Evolutionary conservation across 2,888 invertebrate species (phyloP), one percentile per base, ranked within the genome.

Genomic region (Synergus umbraculus): DNA sequence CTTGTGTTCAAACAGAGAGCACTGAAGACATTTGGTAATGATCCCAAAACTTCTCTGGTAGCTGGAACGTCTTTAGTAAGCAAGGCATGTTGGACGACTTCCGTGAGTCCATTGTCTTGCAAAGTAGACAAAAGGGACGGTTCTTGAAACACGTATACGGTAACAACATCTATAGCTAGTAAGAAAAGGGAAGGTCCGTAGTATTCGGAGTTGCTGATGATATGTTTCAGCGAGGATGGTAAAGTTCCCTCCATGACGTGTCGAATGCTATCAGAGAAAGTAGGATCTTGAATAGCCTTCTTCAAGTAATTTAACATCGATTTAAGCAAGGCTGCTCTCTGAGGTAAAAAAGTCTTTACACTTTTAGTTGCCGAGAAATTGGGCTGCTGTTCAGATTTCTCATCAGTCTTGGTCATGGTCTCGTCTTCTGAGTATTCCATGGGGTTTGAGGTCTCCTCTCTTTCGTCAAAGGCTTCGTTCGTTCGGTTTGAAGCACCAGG

Each of bases 251-350:
- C 97, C 97, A 97, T 97, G 43, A 97, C 95, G 88, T 97, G 96
- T 65, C 97, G 73, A 88, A 96, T 96, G 85, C 95, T 96, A 88
- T 97, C 97, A 0, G 96, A 94, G 90, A 97, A 96, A 0, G 96
- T 94, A 9, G 96, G 94, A 91, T 96, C 96, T 90, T 96, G 96
- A 85, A 97, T 96, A 12, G 96, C 96, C 91, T 97, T 97, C 91
- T 98, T 97, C 81, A 98, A 90, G 89, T 97, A 97, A 90, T 98
- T 98, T 46, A 98, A 91, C 95, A 97, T 96, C 0, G 97, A 97
- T 89, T 97, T 98, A 5, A 98, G 92, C 3, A 97, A 93, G 4
- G 97, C 97, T 3, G 96, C 96, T 82, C 97, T 93, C 90, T 97
- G 97, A 0, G 97, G 96, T 80, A 96, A 93, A 90, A 97, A 97